phyloP scores from a whole-genome alignment of 2,797 vertebrate species.

The Harpagifer antarcticus region DNA sequence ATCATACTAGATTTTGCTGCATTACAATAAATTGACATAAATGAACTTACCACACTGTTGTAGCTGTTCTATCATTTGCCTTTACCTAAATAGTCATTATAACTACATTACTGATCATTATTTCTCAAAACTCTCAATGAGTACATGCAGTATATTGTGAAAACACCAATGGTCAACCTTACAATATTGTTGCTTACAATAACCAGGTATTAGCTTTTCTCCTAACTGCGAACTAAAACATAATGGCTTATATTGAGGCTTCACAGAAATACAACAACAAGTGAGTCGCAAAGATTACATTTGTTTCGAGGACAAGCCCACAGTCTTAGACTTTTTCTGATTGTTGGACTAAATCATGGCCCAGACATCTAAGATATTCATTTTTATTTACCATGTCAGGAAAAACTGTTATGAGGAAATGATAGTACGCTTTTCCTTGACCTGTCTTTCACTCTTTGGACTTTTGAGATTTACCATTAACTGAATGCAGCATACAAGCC shows the following conservation, averaged over 20 bases:
- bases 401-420: not conserved
- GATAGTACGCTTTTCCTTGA: not conserved
- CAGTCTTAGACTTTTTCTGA: not conserved
- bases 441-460: not conserved
- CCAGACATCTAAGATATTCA: not conserved
- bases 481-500: not conserved
- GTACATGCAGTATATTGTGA: too few species aligned
- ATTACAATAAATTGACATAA: too few species aligned
- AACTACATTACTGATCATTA: too few species aligned
- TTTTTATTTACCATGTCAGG: not conserved
- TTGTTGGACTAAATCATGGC: conserved; percentile 6
- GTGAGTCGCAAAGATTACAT: not conserved
- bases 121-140: too few species aligned
- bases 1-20: too few species aligned
- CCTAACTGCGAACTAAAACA: not conserved
- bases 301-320: conserved; percentile 14
- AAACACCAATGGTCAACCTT: too few species aligned
- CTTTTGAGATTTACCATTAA: not conserved
- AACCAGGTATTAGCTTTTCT: too few species aligned
- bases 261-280: conserved; percentile 2
- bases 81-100: too few species aligned
- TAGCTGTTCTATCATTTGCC: too few species aligned
- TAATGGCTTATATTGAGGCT: not conserved
- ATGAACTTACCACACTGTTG: too few species aligned
- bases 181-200: too few species aligned